Percentiles rank a stretch among this genome's conserved stretches.
Conservation (phyloP, 1,140 invertebrate genomes). For the Nomia melanderi region DNA sequence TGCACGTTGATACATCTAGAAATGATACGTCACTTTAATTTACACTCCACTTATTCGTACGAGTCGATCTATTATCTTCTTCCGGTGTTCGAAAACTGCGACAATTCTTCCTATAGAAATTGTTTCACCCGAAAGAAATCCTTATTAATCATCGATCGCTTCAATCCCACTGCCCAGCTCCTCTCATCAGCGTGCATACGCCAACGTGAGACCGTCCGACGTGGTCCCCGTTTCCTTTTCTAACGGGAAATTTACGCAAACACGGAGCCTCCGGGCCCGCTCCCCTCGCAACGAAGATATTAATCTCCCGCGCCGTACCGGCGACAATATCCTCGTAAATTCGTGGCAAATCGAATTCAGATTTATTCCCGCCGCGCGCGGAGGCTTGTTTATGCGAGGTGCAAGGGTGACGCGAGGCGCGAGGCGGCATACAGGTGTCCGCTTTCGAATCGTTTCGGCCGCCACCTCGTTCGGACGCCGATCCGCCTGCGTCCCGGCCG, state of each 20-base stretch:
- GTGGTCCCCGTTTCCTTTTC: background rate
- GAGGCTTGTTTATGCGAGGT: conserved; percentile 48
- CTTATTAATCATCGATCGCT: no score
- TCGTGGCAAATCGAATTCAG: conserved; percentile 54
- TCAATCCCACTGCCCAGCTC: no score
- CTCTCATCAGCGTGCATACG: background rate
- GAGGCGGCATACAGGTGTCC: conserved; percentile 45
- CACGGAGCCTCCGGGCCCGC: background rate
- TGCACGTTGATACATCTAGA: no score
- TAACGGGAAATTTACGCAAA: conserved; percentile 40
- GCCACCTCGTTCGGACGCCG: conserved; percentile 43
- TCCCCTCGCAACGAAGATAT: conserved; percentile 18
- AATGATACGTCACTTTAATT: no score
- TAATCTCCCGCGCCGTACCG: conserved; percentile 23
- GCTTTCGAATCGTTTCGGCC: conserved; percentile 40
- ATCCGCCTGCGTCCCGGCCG: conserved; percentile 3
- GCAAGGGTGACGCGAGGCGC: background rate
- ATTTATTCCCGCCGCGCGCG: conserved; percentile 47
- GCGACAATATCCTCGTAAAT: conserved; percentile 53
- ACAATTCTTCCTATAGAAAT: no score
- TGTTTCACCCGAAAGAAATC: no score
- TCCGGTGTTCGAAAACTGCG: no score
- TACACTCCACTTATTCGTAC: no score
- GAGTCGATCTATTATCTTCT: no score
- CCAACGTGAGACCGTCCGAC: conserved; percentile 3